phyloP scores from a whole-genome alignment of 2,797 vertebrate genomes.

The Alfaro cultratus region DNA sequence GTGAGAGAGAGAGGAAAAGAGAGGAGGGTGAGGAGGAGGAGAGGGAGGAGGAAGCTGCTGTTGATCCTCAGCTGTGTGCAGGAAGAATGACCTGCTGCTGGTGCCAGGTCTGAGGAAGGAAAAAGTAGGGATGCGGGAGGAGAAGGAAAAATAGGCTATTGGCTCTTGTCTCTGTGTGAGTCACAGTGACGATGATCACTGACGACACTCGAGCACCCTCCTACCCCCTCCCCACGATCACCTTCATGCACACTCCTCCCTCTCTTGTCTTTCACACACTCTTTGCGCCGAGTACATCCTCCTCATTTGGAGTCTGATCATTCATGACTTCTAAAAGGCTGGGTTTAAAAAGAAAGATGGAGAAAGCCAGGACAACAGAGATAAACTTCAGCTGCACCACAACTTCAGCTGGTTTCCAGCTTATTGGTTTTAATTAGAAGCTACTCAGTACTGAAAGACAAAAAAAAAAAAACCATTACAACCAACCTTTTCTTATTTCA shows the following conservation, averaged over 20 bases:
- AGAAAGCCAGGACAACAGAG: conserved; percentile 6
- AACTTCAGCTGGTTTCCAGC: not conserved
- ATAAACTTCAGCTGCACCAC: conserved; percentile 24
- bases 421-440: not conserved
- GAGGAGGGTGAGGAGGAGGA: conserved; percentile 23
- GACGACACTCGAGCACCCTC: conserved; percentile 62
- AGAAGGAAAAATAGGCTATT: conserved; percentile 52
- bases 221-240: not conserved
- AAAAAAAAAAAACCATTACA: not conserved
- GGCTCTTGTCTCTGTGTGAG: conserved; percentile 59
- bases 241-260: conserved; percentile 19
- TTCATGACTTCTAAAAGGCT: conserved; percentile 54
- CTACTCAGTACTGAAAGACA: not conserved
- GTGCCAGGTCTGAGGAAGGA: conserved; percentile 52
- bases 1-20: conserved; percentile 8
- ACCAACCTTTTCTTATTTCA: not conserved
- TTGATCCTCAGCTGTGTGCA: conserved; percentile 56
- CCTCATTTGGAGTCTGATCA: conserved; percentile 65
- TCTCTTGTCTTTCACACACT: conserved; percentile 13
- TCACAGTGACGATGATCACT: conserved; percentile 71
- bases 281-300: conserved; percentile 24
- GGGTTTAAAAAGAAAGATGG: conserved; percentile 11
- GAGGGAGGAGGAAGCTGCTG: conserved; percentile 43
- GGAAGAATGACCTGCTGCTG: conserved; percentile 45
- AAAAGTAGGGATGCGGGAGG: conserved; percentile 54